Evolutionary conservation across 1,140 invertebrate species (phyloP), one percentile per base, ranked within the genome.

Genomic region (Bombus waltoni): DNA sequence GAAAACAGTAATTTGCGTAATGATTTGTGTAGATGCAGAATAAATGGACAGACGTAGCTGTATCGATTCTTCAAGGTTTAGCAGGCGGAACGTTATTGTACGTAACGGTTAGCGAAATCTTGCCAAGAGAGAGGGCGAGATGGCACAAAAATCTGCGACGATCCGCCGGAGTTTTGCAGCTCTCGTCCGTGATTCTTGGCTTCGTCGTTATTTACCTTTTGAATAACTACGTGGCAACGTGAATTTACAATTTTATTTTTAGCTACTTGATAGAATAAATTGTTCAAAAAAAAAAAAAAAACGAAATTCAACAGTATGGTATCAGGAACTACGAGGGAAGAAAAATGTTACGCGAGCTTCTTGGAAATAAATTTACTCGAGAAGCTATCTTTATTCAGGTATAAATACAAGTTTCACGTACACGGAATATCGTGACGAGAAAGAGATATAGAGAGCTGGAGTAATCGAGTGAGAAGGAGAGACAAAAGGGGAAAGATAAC

Each of bases 61-160:
- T 92, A 38, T 89, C 92, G 18, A 80, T 92, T 73, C 95, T 96
- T 9, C 96, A 98, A 96, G 97, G 96, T 0, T 88, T 99, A 57
- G 98, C 98, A n/a, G 98, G 97, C 68, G 98, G 98, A 68, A 99
- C 98, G 3, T 97, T 99, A 71, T 95, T 99, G 0, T 99, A 99
- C 94, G 98, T 99, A 66, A 98, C 98, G 0, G 98, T 99, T 57
- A 98, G 98, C 93, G 98, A 99, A 96, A 97, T 99, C 40, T 95
- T 99, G 40, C 98, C 97, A 0, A 95, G 97, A 66, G 98, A 98
- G 94, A 96, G 97, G 77, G 96, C 96, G 68, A 96, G 96, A 83
- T 97, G 97, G 96, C 96, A 97, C 89, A 95, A 95, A 74, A 94
- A 93, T 85, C 32, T 85, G 6, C 94, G 93, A 47, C 95, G 95